Conservation (phyloP, 2,113 vertebrate genomes). For the Boleophthalmus pectinirostris region DNA sequence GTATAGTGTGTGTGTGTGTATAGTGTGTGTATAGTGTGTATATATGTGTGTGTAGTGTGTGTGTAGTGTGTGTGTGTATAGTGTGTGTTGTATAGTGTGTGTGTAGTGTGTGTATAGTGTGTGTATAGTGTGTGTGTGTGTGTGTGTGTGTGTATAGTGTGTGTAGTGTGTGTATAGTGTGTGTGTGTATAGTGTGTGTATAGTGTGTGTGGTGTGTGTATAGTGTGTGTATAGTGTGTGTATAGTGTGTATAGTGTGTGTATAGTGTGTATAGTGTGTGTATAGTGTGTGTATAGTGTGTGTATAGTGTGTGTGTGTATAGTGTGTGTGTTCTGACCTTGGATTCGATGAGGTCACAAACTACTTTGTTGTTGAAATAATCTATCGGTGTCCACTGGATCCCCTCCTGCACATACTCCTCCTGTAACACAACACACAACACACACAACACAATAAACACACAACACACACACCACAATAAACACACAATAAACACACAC, state of each 20-base stretch:
- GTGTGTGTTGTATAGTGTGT: too few relatives aligned
- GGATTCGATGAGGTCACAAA: constrained; percentile 98
- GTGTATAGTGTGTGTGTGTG: neutral
- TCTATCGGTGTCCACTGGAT: constrained; percentile 96
- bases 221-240: neutral
- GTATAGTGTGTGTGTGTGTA: neutral
- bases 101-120: neutral
- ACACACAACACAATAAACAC: neutral
- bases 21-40: too few relatives aligned
- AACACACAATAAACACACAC: too few relatives aligned
- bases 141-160: too few relatives aligned
- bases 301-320: neutral
- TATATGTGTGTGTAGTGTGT: too few relatives aligned
- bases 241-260: too few relatives aligned
- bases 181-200: too few relatives aligned
- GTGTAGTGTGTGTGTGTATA: neutral
- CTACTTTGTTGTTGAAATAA: constrained; percentile 98
- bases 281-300: neutral
- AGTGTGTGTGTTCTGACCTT: constrained; percentile 86
- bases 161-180: neutral
- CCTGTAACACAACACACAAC: too few relatives aligned
- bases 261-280: neutral
- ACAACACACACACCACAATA: too few relatives aligned
- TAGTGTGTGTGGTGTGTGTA: neutral
- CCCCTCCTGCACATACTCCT: constrained; percentile 96